Conservation (phyloP, 1,140 invertebrate genomes). For the Oreohelix idahoensis region DNA sequence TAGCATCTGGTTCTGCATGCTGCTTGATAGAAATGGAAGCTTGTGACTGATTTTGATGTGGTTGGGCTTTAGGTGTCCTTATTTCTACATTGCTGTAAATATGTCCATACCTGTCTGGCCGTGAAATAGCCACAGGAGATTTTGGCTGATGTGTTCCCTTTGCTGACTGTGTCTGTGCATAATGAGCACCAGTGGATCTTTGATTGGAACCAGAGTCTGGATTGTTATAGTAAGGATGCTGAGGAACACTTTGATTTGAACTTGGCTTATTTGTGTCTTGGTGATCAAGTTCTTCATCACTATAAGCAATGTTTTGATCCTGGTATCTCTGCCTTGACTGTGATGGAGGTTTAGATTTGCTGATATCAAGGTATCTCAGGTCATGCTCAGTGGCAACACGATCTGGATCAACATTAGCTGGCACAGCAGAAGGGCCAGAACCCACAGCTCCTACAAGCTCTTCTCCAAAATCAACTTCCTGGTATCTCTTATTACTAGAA, state of each 20-base stretch:
- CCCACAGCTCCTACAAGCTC: not conserved
- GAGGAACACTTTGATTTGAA: not conserved
- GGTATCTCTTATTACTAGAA: not conserved
- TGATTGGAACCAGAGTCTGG: not conserved
- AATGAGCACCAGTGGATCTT: not conserved
- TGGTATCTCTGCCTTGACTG: not conserved
- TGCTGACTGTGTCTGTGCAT: not conserved
- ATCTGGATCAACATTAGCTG: not conserved
- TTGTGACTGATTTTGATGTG: not conserved
- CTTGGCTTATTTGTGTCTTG: not conserved
- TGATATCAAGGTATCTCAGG: not conserved
- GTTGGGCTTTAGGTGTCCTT: not conserved
- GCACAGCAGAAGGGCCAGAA: not conserved
- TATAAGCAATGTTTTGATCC: not conserved
- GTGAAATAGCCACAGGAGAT: not conserved
- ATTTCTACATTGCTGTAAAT: not conserved
- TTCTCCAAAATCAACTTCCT: not conserved
- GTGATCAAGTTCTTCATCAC: not conserved
- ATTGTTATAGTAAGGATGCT: not conserved
- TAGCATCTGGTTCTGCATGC: not conserved
- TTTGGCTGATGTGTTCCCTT: not conserved
- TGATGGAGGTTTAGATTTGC: not conserved
- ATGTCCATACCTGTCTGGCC: slow-evolving; percentile 18
- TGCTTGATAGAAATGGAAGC: not conserved
- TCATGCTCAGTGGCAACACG: not conserved